These are phyloP conservation scores for Lates calcarifer DNA, from an alignment of 2,113 vertebrate genomes.

Conservation along the genomic window DNA sequence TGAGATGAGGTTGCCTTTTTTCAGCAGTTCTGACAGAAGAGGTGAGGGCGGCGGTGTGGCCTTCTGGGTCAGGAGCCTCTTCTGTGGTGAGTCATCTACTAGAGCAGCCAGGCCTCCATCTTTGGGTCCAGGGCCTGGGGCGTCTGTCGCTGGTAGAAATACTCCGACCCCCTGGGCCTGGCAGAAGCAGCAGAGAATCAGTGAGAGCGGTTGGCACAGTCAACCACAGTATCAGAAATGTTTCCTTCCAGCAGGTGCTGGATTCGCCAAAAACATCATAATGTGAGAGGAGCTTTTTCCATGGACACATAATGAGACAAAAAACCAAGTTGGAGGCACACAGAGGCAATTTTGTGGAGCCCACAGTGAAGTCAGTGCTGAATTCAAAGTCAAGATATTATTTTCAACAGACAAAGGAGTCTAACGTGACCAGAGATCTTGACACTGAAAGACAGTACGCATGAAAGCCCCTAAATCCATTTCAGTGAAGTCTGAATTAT, in stretches of 20 bases:
- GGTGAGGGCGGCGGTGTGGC: slow-evolving; percentile 97
- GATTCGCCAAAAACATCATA: background rate
- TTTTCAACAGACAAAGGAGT: background rate
- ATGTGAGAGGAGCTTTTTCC: background rate
- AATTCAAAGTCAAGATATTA: background rate
- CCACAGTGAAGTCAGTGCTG: background rate
- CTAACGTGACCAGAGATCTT: background rate
- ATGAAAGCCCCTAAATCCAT: background rate
- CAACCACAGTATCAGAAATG: background rate
- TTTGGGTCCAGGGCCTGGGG: slow-evolving; percentile 90
- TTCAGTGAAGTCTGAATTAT: background rate
- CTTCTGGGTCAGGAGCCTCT: slow-evolving; percentile 95
- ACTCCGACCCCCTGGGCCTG: slow-evolving; percentile 91
- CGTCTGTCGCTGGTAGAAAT: slow-evolving; percentile 88
- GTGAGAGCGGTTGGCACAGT: background rate
- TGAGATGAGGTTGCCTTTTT: slow-evolving; percentile 97
- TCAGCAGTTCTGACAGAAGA: slow-evolving; percentile 97
- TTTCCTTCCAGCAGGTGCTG: background rate
- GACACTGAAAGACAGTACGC: too few species aligned
- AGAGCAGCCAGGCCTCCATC: slow-evolving; percentile 91
- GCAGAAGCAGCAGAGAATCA: slow-evolving; percentile 9
- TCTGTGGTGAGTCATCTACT: slow-evolving; percentile 96
- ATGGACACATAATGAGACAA: background rate
- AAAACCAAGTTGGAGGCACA: background rate
- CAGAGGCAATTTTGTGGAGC: background rate